Base-by-base conservation (phyloP, 2,888 invertebrate species). In the Hoplodrina ambigua region DNA sequence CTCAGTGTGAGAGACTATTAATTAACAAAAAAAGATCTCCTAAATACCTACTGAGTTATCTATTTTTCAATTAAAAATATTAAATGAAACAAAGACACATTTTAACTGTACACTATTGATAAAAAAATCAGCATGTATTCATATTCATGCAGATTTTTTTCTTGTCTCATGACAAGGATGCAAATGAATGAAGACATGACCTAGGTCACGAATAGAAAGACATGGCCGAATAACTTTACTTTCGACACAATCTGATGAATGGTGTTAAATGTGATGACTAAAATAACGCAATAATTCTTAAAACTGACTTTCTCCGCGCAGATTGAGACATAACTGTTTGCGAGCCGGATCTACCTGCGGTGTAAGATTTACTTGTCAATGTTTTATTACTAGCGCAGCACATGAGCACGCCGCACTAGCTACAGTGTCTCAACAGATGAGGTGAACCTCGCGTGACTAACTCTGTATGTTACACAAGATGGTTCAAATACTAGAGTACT, bases 381-480 rank as follows among this genome's bases (percentile, higher is more conserved):
- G 41, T 41, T 30, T 20, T 17, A 41, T 64, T 44, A 25, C 33
- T 11, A 41, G 33, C 20, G 19, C 15, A 46, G 46, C 4, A 15
- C 44, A 44, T 8, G 37, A 37, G 46, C 46, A 46, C 11, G 17
- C 46, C 6, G 13, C 20, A 41, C 25, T 20, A 44, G 62, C 57
- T 50, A 52, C 53, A 19, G 13, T 62, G 44, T 55, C 58, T 25
- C 71, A 56, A 44, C 56, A 64, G 53, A 58, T 52, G 64, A 50
- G 61, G 54, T 20, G 17, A 54, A 19, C 61, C 25, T 30, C 44
- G 55, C 41, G 64, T 80, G 81, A 83, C 74, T 85, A 81, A 82
- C 70, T 65, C 56, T 20, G 56, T 68, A 75, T 77, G 70, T 86
- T 75, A 68, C 82, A 79, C 84, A 87, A 87, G 83, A 84, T 77